Evolutionary conservation across 2,888 invertebrate species (phyloP), one percentile per base, ranked within the genome.

Genomic region (Agrenia bidenticulata): DNA sequence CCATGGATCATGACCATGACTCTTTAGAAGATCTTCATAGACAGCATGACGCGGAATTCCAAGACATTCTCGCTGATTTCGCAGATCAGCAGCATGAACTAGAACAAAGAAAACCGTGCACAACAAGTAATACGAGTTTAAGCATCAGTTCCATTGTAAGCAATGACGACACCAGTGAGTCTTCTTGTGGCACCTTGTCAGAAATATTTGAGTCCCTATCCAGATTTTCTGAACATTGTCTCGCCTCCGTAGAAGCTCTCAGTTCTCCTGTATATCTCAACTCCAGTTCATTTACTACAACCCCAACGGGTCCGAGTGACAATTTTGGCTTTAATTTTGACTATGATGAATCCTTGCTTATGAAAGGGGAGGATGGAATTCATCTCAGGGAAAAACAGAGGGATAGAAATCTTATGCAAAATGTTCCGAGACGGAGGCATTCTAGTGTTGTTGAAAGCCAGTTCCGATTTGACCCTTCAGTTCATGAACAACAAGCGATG

Each of bases 161-260:
- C 53, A 68, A 68, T 15, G 70, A 71, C 27, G 68, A 68, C 50
- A 71, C 69, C 24, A 69, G 69, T 61, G 69, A 69, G 57, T 69
- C 69, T 45, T 69, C 69, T 11, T 69, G 69, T 51, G 69, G 74
- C 45, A 74, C 72, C 0, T 45, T 74, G 50, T 70, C 70, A 2
- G 74, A 74, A 60, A 67, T 74, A 24, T 74, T 74, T 66, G 74
- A 74, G 26, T 69, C 71, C 42, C 66, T 74, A 56, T 71, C 71
- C 23, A 67, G 73, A 45, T 74, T 74, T 60, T 73, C 74, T 1
- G 71, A 74, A 50, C 70, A 67, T 60, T 74, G 74, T 59, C 63
- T 74, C 0, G 69, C 68, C 21, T 74, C 74, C 11, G 71, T 70
- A 39, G 74, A 72, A 58, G 74, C 74, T 19, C 57, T 72, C 56